A percentile compares a stretch with the other conserved stretches of the same genome.
Conservation (phyloP, 2,113 vertebrate species). For the Tachysurus vachellii region DNA sequence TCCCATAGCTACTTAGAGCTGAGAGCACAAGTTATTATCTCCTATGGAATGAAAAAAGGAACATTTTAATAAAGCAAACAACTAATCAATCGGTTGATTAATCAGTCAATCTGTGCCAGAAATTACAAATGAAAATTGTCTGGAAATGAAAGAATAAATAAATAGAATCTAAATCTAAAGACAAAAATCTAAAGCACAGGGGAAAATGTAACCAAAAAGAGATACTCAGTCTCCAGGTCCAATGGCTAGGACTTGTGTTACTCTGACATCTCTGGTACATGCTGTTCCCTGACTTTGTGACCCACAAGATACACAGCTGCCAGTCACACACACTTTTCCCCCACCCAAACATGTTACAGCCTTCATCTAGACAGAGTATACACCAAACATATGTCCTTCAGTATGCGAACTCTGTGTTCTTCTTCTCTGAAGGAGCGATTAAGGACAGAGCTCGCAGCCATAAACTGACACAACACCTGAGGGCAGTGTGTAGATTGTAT, state of each 20-base stretch:
- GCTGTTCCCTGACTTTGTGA: constrained; percentile 36
- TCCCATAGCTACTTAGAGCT: not conserved
- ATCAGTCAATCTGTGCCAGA: not conserved
- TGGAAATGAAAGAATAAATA: not conserved
- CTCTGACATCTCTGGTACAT: constrained; percentile 29
- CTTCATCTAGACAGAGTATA: not conserved
- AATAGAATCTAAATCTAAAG: not conserved
- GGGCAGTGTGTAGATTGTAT: not conserved
- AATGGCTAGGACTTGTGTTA: not conserved
- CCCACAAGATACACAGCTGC: constrained; percentile 16
- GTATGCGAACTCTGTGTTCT: constrained; percentile 21
- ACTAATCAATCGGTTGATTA: not conserved
- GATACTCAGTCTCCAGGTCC: not conserved
- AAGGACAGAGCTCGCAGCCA: not conserved
- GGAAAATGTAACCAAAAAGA: not conserved
- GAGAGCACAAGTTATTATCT: not conserved
- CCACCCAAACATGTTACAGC: not conserved
- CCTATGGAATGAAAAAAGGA: not conserved
- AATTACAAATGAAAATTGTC: not conserved
- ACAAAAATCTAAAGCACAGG: not conserved
- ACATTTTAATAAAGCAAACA: not conserved
- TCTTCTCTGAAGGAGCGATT: not conserved
- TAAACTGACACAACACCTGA: not conserved
- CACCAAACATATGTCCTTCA: not conserved
- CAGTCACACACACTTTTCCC: not conserved